A percentile compares a stretch with the other conserved stretches of the same genome.
phyloP scores from a whole-genome alignment of 1,140 invertebrate genomes.

The Aphaenogaster rudis region DNA sequence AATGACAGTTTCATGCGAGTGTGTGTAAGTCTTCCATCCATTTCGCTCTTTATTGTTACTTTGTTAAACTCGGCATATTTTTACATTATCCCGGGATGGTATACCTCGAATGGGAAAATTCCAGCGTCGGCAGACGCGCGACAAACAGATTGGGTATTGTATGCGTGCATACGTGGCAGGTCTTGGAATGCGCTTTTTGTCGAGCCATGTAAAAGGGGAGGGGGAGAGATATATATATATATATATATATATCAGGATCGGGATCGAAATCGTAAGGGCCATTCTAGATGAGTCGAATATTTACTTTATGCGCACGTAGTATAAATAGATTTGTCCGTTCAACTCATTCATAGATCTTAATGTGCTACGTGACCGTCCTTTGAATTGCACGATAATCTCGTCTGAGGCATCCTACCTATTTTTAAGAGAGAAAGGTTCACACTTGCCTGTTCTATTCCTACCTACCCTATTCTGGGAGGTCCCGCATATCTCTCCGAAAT shows the following conservation, averaged over 20 bases:
- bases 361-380: background rate
- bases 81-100: background rate
- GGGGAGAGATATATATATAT: no score
- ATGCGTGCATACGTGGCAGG: background rate
- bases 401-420: background rate
- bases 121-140: background rate
- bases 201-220: background rate
- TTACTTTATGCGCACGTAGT: background rate
- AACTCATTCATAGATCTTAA: background rate
- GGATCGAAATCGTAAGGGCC: no score
- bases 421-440: background rate
- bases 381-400: background rate
- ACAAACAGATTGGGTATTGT: background rate
- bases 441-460: background rate
- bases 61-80: background rate
- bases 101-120: background rate
- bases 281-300: background rate
- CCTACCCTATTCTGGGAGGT: background rate
- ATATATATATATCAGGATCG: background rate
- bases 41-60: background rate
- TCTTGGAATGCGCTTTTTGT: constrained; percentile 10
- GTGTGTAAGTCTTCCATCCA: background rate
- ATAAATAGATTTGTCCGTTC: background rate
- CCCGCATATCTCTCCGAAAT: background rate
- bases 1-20: background rate